Conservation (phyloP, 2,113 vertebrate genomes). For the Neogobius melanostomus region DNA sequence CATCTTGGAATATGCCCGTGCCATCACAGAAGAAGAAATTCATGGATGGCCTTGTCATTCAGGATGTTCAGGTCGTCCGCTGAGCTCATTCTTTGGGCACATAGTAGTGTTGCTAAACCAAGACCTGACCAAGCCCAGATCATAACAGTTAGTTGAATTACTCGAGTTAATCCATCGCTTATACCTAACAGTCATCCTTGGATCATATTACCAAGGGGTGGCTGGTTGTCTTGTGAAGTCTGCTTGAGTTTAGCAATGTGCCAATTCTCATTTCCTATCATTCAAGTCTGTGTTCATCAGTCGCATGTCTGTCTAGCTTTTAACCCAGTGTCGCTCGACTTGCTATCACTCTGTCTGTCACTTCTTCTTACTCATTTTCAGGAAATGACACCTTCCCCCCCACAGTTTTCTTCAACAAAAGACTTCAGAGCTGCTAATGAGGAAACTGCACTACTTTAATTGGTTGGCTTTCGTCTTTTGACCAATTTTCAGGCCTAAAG, state of each 20-base stretch:
- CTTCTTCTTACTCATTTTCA: constrained; percentile 37
- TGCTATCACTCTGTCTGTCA: constrained; percentile 19
- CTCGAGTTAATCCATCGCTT: too few species aligned
- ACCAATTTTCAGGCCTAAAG: constrained; percentile 25
- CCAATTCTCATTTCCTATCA: constrained; percentile 3
- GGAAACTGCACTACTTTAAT: constrained; percentile 57
- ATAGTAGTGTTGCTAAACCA: too few species aligned
- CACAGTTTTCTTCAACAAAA: constrained; percentile 27
- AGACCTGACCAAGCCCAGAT: too few species aligned
- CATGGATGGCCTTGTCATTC: too few species aligned
- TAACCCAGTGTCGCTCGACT: constrained; percentile 45
- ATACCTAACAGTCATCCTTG: not conserved
- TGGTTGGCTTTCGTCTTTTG: constrained; percentile 25
- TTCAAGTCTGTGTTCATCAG: not conserved
- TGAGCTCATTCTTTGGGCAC: too few species aligned
- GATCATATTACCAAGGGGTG: constrained; percentile 14
- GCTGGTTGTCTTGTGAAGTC: not conserved
- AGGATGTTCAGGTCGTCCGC: too few species aligned
- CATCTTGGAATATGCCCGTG: too few species aligned
- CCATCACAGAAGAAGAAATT: too few species aligned
- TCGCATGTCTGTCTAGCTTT: constrained; percentile 23
- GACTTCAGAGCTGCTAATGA: constrained; percentile 45
- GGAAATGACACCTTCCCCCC: constrained; percentile 60
- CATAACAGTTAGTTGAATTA: too few species aligned
- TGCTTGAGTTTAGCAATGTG: not conserved